Base-by-base conservation (phyloP, 92 coral and sea anemone genomes). In the Zoanthus sociatus region DNA sequence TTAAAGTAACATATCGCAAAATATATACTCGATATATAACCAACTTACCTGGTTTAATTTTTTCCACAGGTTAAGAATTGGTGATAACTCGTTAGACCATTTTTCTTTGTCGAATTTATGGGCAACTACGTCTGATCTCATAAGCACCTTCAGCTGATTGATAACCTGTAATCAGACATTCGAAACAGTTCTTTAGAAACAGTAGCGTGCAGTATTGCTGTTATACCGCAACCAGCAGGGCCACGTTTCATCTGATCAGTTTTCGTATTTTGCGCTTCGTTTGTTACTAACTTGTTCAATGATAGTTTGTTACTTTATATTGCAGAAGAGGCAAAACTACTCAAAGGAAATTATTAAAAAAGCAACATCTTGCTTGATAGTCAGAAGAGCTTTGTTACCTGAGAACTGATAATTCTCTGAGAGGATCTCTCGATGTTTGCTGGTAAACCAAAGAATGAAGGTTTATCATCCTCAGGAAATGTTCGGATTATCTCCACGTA, bases 391-490 rank as follows among this genome's bases (percentile, higher is more conserved):
- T 50, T 48, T 16, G 32, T 66, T 86, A 97, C 99, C 95, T 95
- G 99, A 14, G 98, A 97, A 75, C 99, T 97, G 79, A 95, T 92
- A 78, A 97, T 97, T 88, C 99, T 89, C 72, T 97, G 99, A 9
- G 99, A 93, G 20, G 99, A 97, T 73, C 99, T 89, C 83, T 97
- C 99, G 68, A 97, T 97, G 78, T 97, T 97, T 26, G 99, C 98
- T 3, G 99, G 99, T 73, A 97, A 77, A 69, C 99, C 99, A 92
- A 97, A 97, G 93, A 97, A 97, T 3, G 99, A 97, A 14, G 99
- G 99, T 73, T 97, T 95, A 71, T 97, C 99, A 46, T 89, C 95
- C 20, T 97, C 99, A 13, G 99, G 99, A 63, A 97, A 94, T n/a
- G 96, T 84, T 60, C 94, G 86, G 70, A 97, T 93, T 21, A 92